A percentile compares a stretch with the other conserved stretches of the same genome.
These are phyloP conservation scores for Tamias sibiricus DNA, from an alignment of 2,113 vertebrate genomes.

Conservation along the genomic window DNA sequence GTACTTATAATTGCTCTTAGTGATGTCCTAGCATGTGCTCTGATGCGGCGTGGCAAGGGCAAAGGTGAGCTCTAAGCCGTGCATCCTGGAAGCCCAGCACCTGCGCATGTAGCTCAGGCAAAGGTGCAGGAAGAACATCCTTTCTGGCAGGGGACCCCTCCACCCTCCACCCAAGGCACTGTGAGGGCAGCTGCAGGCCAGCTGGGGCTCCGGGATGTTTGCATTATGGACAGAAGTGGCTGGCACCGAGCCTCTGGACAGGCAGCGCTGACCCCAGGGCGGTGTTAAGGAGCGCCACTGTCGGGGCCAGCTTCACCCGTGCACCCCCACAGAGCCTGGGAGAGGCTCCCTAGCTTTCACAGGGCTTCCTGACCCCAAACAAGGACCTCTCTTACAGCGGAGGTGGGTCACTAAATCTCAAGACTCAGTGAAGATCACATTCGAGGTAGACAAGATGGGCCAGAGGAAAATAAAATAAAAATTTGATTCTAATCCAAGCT, in stretches of 20 bases:
- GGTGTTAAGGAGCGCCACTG: too few species aligned
- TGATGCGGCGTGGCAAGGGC: fast-evolving
- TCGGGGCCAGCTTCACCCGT: too few species aligned
- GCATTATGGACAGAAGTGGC: neutral
- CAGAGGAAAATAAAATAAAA: neutral
- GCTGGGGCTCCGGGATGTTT: neutral
- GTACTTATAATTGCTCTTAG: neutral
- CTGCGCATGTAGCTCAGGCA: neutral
- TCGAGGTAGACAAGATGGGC: neutral
- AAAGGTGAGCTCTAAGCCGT: neutral
- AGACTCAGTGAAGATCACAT: neutral
- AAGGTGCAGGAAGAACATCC: fast-evolving
- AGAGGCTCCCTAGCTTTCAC: neutral
- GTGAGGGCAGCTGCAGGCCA: neutral
- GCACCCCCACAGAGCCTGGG: fast-evolving
- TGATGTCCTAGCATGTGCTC: fast-evolving
- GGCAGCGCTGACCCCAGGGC: fast-evolving
- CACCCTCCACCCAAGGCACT: neutral
- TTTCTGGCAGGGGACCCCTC: neutral
- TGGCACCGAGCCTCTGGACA: neutral
- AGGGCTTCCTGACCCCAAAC: neutral
- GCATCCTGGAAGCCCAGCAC: neutral
- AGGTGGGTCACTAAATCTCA: neutral
- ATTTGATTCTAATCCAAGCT: neutral
- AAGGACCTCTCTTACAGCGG: neutral